Conservation (phyloP, 2,113 vertebrate genomes). For the Coreoperca whiteheadi region DNA sequence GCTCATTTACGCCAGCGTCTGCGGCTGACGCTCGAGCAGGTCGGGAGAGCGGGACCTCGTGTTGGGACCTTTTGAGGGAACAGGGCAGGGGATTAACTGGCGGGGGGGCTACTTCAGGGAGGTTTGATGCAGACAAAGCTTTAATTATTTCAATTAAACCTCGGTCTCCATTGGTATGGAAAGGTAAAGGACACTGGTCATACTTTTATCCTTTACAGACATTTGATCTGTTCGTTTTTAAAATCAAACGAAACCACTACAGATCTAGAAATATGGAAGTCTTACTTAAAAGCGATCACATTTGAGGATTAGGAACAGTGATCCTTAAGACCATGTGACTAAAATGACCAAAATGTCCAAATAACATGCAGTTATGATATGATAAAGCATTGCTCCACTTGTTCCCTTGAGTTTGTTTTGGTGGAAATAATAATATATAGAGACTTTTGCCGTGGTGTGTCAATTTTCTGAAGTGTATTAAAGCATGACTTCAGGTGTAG, state of each 20-base stretch:
- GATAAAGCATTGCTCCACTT: not conserved
- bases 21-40: slow-evolving; percentile 12
- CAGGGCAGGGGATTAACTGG: slow-evolving; percentile 48
- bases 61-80: slow-evolving; percentile 56
- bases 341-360: not conserved
- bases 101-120: slow-evolving; percentile 42
- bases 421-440: not conserved
- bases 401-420: not conserved
- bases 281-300: not conserved
- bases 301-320: not conserved
- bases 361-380: not conserved
- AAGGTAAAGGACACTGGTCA: not conserved
- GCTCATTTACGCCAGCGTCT: slow-evolving; percentile 15
- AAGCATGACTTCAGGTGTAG: not conserved
- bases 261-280: not conserved
- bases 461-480: not conserved
- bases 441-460: not conserved
- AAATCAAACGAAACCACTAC: not conserved
- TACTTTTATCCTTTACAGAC: not conserved
- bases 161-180: slow-evolving; percentile 4
- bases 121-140: slow-evolving; percentile 58
- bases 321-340: not conserved
- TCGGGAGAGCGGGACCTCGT: slow-evolving; percentile 43
- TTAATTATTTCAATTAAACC: slow-evolving; percentile 54
- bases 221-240: not conserved